Evolutionary conservation across 2,888 invertebrate genomes (phyloP), one percentile per base, ranked within the genome.

Genomic region (Hetaerina titia): DNA sequence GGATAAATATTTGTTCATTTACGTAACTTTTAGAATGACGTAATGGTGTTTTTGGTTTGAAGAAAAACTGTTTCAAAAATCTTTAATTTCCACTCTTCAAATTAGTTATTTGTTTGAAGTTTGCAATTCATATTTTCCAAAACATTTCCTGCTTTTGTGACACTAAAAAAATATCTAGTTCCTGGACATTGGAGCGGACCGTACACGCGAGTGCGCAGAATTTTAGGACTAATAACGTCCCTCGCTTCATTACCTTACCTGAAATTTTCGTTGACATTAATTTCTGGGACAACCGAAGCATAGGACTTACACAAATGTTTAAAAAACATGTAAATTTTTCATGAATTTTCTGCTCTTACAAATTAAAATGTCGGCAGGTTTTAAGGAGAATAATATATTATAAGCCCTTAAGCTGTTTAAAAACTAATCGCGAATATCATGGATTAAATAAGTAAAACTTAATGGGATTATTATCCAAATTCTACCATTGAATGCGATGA

Each of bases 191-290:
- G 11, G 25, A 11, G 5, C 81, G 4, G 2, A 45, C 4, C 45
- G 4, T 45, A 45, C 45, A 45, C 45, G 4, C 45, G 45, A 2
- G 45, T 4, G 4, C n/a, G 69, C n/a, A 22, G 31, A 11, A 31
- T 81, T 31, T 81, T 81, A 15, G 0, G 11, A 8, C 11, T n/a
- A 11, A 81, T 31, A 13, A 31, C 31, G 25, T 9, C 31, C 11
- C 13, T 1, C 25, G 8, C 81, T n/a, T 81, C 81, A 25, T 81
- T 81, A 31, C 31, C 81, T 81, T 31, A 13, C 25, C 31, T 25
- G n/a, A 15, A 4, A 11, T 31, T 11, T n/a, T 31, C 31, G 25
- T 0, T 31, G 9, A 0, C 0, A 2, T 4, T 4, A 4, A 8
- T 9, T 9, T 31, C n/a, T 31, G 22, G 81, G 9, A n/a, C 81